Percentiles rank a stretch among this genome's conserved stretches.
phyloP scores from a whole-genome alignment of 2,113 vertebrate species.

The Galbula dea region DNA sequence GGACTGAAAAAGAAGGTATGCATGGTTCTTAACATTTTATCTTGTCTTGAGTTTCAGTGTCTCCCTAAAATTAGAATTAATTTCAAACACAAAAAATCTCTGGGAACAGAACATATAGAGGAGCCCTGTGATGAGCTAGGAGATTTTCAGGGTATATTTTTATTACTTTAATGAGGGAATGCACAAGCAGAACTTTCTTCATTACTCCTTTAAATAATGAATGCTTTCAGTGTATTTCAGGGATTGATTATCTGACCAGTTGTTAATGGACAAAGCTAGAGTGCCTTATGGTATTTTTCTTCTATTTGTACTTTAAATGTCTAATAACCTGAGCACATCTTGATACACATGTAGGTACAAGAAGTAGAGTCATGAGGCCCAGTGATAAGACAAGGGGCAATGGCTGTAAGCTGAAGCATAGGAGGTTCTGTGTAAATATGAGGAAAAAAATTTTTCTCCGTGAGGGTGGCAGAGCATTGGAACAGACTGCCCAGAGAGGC shows the following conservation, averaged over 20 bases:
- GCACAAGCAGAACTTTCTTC: background rate
- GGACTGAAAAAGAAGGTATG: slow-evolving; percentile 63
- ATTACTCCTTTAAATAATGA: slow-evolving; percentile 44
- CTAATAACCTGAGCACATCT: slow-evolving; percentile 50
- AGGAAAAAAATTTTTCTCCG: too few relatives aligned
- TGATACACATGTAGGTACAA: background rate
- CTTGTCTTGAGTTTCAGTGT: slow-evolving; percentile 38
- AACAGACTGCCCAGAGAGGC: too few relatives aligned
- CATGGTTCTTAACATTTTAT: slow-evolving; percentile 46
- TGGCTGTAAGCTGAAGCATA: too few relatives aligned
- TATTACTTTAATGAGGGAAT: background rate
- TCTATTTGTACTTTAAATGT: background rate
- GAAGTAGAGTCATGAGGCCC: too few relatives aligned
- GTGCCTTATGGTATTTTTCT: background rate
- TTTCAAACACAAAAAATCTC: slow-evolving; percentile 6
- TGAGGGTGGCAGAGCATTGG: too few relatives aligned
- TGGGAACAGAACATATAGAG: slow-evolving; percentile 27
- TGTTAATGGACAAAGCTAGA: slow-evolving; percentile 13
- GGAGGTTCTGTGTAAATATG: too few relatives aligned
- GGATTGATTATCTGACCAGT: slow-evolving; percentile 21
- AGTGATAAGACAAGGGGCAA: too few relatives aligned
- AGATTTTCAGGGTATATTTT: background rate
- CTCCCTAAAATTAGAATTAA: slow-evolving; percentile 58
- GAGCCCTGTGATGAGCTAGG: slow-evolving; percentile 9
- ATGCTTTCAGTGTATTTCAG: slow-evolving; percentile 4